Percentiles rank a stretch among this genome's conserved stretches.
Conservation (phyloP, 2,797 vertebrate species). For the Cetoscarus ocellatus region DNA sequence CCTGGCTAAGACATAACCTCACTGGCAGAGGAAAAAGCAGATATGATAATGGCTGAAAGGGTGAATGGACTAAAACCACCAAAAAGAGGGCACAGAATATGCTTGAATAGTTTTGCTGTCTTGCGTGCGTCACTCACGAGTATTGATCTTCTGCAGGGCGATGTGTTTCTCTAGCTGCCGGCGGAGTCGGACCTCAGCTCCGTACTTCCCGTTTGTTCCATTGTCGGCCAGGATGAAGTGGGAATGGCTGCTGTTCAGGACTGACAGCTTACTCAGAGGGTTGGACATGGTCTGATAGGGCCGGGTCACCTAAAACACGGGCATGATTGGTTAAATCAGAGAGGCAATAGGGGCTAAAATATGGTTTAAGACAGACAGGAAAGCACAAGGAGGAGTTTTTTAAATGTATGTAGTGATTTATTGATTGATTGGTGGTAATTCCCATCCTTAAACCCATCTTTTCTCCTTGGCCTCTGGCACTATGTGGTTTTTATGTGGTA, state of each 20-base stretch:
- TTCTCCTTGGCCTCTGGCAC: too few relatives aligned
- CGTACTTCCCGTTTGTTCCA: conserved; percentile 93
- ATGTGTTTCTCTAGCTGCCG: conserved; percentile 97
- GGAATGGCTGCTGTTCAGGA: conserved; percentile 94
- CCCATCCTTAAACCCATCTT: too few relatives aligned
- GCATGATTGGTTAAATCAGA: background rate
- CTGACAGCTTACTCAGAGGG: conserved; percentile 90
- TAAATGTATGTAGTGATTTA: too few relatives aligned
- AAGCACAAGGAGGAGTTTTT: too few relatives aligned
- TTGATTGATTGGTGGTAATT: too few relatives aligned
- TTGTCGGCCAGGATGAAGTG: conserved; percentile 97
- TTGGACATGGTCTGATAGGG: conserved; percentile 97
- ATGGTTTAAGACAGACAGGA: background rate
- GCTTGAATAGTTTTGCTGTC: background rate
- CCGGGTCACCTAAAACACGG: conserved; percentile 86
- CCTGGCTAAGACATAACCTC: too few relatives aligned
- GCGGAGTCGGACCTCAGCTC: conserved; percentile 92
- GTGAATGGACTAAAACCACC: too few relatives aligned
- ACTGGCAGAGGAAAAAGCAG: too few relatives aligned
- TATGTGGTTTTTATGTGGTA: too few relatives aligned
- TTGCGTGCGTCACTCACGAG: conserved; percentile 76
- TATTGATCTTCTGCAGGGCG: conserved; percentile 98
- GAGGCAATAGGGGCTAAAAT: background rate
- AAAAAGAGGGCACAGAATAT: background rate
- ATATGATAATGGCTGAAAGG: too few relatives aligned